Evolutionary conservation across 2,113 vertebrate genomes (phyloP).

Genomic region (Psittacara wagleri): DNA sequence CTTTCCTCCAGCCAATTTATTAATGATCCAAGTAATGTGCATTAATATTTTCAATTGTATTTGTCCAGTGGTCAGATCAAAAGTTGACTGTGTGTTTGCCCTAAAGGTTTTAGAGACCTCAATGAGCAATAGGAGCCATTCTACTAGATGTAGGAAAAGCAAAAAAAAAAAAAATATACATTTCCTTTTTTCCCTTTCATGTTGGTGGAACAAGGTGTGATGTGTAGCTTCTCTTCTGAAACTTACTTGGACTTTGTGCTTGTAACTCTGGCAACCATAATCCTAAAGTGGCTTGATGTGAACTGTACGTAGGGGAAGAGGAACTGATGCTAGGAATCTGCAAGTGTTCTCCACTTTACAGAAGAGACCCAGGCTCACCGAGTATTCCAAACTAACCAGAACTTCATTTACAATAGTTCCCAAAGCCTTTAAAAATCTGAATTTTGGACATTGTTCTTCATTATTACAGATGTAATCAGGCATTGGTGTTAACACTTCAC

Average conservation of each 20-base stretch:
- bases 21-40: background rate
- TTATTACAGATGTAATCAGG: background rate
- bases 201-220: background rate
- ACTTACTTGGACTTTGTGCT: rapidly evolving
- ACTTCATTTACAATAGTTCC: background rate
- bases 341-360: background rate
- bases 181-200: background rate
- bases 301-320: background rate
- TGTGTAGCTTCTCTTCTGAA: background rate
- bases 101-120: background rate
- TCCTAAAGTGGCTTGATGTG: background rate
- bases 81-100: background rate
- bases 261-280: rapidly evolving
- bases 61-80: background rate
- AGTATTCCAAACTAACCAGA: background rate
- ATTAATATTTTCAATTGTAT: background rate
- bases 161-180: background rate
- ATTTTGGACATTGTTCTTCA: background rate
- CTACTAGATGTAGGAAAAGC: background rate
- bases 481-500: background rate
- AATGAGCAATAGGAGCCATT: background rate
- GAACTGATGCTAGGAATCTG: background rate
- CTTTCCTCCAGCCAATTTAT: background rate
- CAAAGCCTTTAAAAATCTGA: background rate
- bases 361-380: background rate